Evolutionary conservation across 2,888 invertebrate species (phyloP), one percentile per base, ranked within the genome.

Genomic region (Aleiodes testaceus): DNA sequence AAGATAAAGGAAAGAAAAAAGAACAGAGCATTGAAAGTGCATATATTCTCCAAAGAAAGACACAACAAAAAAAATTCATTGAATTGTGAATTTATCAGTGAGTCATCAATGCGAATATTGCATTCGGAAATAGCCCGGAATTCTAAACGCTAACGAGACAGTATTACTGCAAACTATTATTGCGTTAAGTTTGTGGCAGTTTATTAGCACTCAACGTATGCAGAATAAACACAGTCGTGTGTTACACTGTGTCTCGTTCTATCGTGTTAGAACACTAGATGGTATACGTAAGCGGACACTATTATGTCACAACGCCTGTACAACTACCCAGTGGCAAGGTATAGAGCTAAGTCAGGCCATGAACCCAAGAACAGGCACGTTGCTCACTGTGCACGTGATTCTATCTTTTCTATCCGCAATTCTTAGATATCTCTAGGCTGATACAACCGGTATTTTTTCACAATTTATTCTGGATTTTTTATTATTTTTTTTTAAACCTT

Each of bases 281-380:
- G 63, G 20, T 49, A 47, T 22, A 63, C 63, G 70, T 66, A 66
- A 61, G 59, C 42, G 55, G 44, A 30, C 44, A 50, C 36, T 66
- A 66, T 70, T 70, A 70, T 70, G 66, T 70, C 70, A 70, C 70
- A 66, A 55, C 59, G 22, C 26, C 5, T 18, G 30, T 47, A 22
- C 49, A 50, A 26, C 45, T 16, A 36, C 18, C 45, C 45, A 52
- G 53, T 50, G 49, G 59, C 42, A 61, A 70, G 66, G 66, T 66
- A 79, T 76, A 79, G 78, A 78, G 44, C 20, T 14, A 63, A 45
- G 77, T 36, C 76, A 77, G 81, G 76, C 82, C 81, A 75, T 83
- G 81, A 82, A 82, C 82, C 78, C 78, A 77, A 77, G 67, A 73
- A 76, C 74, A 73, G 61, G 79, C 82, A 81, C 81, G 81, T 81